Percentiles rank a stretch among this genome's conserved stretches.
phyloP scores from a whole-genome alignment of 2,797 vertebrate species.

The Holocentrus rufus region DNA sequence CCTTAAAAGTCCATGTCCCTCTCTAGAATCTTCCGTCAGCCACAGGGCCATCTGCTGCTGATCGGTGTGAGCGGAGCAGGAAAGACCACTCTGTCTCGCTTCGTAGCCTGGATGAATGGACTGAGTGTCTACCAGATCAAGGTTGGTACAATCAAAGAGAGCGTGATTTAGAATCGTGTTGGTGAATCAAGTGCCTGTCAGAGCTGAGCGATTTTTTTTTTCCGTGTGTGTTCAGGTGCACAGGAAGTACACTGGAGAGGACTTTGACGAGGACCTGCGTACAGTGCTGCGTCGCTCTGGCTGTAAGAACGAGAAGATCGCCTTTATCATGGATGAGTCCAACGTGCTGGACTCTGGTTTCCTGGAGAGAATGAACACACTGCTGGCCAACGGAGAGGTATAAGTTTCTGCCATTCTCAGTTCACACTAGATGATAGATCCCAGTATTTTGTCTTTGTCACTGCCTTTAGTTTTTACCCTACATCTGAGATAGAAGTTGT shows the following conservation, averaged over 20 bases:
- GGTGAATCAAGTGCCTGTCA: neutral
- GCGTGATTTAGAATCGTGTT: neutral
- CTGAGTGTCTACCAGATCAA: conserved; percentile 99
- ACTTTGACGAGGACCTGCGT: conserved; percentile 97
- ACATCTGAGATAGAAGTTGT: neutral
- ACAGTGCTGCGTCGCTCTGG: conserved; percentile 95
- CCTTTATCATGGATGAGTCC: conserved; percentile 99
- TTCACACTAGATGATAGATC: neutral
- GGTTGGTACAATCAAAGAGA: conserved; percentile 73
- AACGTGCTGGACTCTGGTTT: conserved; percentile 98
- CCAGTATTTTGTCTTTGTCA: no score
- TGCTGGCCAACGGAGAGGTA: conserved; percentile 98
- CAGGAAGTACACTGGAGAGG: conserved; percentile 97
- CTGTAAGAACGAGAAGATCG: conserved; percentile 99
- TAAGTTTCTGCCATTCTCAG: conserved; percentile 21
- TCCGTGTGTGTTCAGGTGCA: conserved; percentile 85
- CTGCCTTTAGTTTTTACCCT: no score
- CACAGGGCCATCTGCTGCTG: conserved; percentile 96
- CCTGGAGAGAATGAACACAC: conserved; percentile 98
- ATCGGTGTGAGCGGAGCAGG: conserved; percentile 98
- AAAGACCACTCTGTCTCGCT: conserved; percentile 97
- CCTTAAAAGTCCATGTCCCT: conserved; percentile 11
- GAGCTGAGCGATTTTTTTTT: neutral
- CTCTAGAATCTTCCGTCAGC: conserved; percentile 97
- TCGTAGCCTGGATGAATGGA: conserved; percentile 99